Conservation (phyloP, 2,888 invertebrate genomes). For the Phania funesta region DNA sequence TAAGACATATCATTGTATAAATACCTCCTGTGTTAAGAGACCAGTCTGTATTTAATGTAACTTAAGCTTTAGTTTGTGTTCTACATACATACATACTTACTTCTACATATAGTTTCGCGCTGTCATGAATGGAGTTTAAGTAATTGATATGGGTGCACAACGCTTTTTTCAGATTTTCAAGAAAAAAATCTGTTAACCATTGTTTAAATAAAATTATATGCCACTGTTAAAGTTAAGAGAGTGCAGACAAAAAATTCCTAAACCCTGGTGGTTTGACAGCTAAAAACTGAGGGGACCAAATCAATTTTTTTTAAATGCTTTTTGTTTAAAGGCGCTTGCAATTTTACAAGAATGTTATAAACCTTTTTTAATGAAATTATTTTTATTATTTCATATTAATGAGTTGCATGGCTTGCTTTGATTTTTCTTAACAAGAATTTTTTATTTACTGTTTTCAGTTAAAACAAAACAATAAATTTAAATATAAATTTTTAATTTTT, state of each 20-base stretch:
- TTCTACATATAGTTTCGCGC: conserved; percentile 69
- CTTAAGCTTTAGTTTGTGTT: conserved; percentile 45
- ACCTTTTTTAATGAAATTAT: conserved; percentile 23
- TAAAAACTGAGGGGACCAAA: conserved; percentile 35
- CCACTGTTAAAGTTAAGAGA: conserved; percentile 50
- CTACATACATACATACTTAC: conserved; percentile 3
- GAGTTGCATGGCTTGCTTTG: conserved; percentile 38
- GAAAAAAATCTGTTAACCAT: conserved; percentile 62
- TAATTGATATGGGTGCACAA: conserved; percentile 78
- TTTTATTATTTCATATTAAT: conserved; percentile 44
- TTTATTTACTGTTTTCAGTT: conserved; percentile 34
- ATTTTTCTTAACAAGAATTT: not conserved
- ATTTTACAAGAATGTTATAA: conserved; percentile 64
- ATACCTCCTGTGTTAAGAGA: conserved; percentile 52
- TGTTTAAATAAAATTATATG: conserved; percentile 59
- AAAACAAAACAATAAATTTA: not conserved
- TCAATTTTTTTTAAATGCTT: conserved; percentile 28
- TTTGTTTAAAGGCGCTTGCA: conserved; percentile 71
- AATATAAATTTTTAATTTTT: conserved; percentile 8
- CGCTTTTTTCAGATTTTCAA: conserved; percentile 31
- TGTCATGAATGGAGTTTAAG: conserved; percentile 77
- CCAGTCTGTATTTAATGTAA: conserved; percentile 49
- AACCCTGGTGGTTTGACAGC: conserved; percentile 65
- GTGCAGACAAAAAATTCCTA: not conserved
- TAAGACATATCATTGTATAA: conserved; percentile 66